A percentile compares a stretch with the other conserved stretches of the same genome.
Evolutionary conservation across 1,140 invertebrate genomes (phyloP).

Genomic region (Cyphomyrmex costatus): DNA sequence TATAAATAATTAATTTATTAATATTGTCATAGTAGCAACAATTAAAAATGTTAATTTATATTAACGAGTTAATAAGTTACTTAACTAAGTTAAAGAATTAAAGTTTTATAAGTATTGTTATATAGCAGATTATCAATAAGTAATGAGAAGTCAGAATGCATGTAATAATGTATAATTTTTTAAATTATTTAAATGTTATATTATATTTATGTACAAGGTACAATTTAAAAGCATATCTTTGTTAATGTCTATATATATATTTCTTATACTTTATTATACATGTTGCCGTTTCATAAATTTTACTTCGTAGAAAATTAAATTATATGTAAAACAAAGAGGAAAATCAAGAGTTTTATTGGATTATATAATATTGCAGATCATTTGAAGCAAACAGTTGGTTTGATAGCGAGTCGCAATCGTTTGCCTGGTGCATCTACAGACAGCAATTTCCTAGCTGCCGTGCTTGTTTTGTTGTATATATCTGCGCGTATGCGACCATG

Average conservation of each 20-base stretch:
- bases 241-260: not conserved
- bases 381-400: not conserved
- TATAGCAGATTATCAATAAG: not conserved
- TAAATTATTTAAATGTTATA: not conserved
- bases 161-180: not conserved
- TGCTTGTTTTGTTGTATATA: constrained; percentile 19
- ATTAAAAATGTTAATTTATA: no score
- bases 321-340: not conserved
- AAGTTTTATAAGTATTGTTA: not conserved
- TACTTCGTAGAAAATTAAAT: not conserved
- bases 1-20: no score
- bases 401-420: not conserved
- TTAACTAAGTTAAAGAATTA: not conserved
- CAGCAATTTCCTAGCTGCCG: not conserved
- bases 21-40: no score
- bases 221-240: not conserved
- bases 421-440: not conserved
- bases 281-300: not conserved
- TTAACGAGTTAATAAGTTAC: no score
- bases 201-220: not conserved
- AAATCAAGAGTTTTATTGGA: constrained; percentile 6
- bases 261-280: not conserved
- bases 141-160: no score
- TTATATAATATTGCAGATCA: constrained; percentile 12
- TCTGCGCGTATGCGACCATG: not conserved